A percentile compares a stretch with the other conserved stretches of the same genome.
Conservation (phyloP, 2,797 vertebrate genomes). For the Dendrocincla tyrannina region DNA sequence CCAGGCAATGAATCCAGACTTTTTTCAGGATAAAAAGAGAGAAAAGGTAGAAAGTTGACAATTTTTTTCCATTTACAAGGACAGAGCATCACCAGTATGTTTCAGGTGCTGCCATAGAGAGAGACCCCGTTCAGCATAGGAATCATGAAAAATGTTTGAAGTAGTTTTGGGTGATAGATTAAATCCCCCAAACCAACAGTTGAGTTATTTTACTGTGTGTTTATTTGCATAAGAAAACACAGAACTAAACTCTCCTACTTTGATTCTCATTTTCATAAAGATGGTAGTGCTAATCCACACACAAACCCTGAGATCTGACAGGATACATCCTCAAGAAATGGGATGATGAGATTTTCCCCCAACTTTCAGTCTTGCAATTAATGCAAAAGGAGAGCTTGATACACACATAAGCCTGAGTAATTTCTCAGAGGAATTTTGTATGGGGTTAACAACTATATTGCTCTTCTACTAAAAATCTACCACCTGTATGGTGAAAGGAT, state of each 20-base stretch:
- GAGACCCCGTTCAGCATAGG: not conserved
- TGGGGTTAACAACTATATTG: not conserved
- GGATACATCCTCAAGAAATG: not conserved
- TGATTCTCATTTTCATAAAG: not conserved
- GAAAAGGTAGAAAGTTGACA: not conserved
- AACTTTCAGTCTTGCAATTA: not conserved
- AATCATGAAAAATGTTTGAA: not conserved
- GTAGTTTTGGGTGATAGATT: not conserved
- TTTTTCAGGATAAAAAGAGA: not conserved
- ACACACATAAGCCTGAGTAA: not conserved
- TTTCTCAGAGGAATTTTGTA: not conserved
- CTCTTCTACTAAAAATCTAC: not conserved
- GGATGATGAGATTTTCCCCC: not conserved
- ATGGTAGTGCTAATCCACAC: not conserved
- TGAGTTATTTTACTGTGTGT: not conserved
- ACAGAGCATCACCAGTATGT: rapidly evolving
- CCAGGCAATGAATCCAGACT: not conserved
- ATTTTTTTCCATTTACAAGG: not conserved
- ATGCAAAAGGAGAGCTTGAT: not conserved
- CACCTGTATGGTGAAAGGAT: not conserved
- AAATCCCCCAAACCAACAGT: not conserved
- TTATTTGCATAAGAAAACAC: not conserved
- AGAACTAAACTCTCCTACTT: not conserved
- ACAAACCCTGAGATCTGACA: not conserved
- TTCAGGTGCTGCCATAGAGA: not conserved